Base-by-base conservation (phyloP, 2,888 invertebrate genomes). In the Heliconius cydno region DNA sequence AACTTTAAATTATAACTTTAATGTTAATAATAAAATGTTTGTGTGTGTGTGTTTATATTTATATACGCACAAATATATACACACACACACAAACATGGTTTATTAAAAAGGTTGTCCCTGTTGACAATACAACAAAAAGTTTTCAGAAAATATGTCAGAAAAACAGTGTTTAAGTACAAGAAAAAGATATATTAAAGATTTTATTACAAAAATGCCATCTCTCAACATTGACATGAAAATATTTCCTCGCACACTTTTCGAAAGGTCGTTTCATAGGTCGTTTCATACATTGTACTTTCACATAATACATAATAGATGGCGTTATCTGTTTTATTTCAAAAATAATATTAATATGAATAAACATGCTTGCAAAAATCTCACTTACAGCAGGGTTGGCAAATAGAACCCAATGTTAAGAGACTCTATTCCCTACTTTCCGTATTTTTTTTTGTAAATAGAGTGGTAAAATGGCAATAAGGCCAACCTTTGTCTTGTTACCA, bases 171-270 rank as follows among this genome's bases (percentile, higher is more conserved):
- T 7, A 52, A 52, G 19, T 52, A 52, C 2, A 7, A 60, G 1
- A 57, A 22, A 3, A n/a, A 60, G 10, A 7, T 7, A 60, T 9
- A 60, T 10, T 10, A n/a, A n/a, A n/a, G 3, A n/a, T 60, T n/a
- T 3, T 60, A 60, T 60, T 60, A 60, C 6, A 60, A n/a, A 60
- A 25, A 60, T 52, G 71, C 71, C 71, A 71, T 71, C 71, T 71
- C 6, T 22, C 28, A 71, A 7, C 28, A 71, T 52, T 15, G 4
- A 22, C 1, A n/a, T 28, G 22, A 19, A 71, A 52, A 28, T 46
- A 25, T 71, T 6, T 6, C 28, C 6, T 30, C 2, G 15, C 5
- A 12, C 5, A 7, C 28, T 15, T 19, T 25, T 22, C 9, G 3
- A 22, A 22, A 3, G 12, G 0, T 19, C 10, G 22, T n/a, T n/a